These are phyloP conservation scores for Agonopterix subpropinquella DNA, from an alignment of 2,888 invertebrate species.

Conservation along the genomic window DNA sequence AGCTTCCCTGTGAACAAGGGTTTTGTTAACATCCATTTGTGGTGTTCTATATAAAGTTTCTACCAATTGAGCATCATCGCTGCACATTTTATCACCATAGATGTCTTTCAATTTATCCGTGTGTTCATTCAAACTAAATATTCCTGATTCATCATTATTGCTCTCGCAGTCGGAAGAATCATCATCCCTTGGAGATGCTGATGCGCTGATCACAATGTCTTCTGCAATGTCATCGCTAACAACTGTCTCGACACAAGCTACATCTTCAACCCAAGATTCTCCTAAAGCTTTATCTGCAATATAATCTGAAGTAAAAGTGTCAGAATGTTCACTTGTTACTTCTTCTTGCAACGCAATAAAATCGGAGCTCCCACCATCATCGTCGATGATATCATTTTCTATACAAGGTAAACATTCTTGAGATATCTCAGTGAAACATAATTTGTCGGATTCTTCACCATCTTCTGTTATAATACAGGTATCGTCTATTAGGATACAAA, in stretches of 20 bases:
- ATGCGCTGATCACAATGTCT: constrained; percentile 43
- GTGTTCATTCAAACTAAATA: constrained; percentile 14
- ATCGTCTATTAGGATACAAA: constrained; percentile 62
- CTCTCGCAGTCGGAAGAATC: constrained; percentile 22
- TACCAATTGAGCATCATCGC: constrained; percentile 43
- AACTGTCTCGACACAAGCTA: constrained; percentile 65
- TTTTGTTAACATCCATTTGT: constrained; percentile 56
- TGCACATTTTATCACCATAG: constrained; percentile 48
- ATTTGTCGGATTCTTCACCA: constrained; percentile 40
- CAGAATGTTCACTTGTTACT: constrained; percentile 22
- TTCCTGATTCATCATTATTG: constrained; percentile 19
- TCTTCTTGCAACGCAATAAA: constrained; percentile 14
- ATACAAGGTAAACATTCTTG: constrained; percentile 33
- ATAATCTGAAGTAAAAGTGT: constrained; percentile 24
- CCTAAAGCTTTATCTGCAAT: constrained; percentile 33
- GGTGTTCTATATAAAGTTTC: constrained; percentile 55
- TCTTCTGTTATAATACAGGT: constrained; percentile 55
- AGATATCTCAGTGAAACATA: constrained; percentile 44
- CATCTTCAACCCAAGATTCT: constrained; percentile 62
- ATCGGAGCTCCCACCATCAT: constrained; percentile 10
- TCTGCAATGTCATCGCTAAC: constrained; percentile 60
- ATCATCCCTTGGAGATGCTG: constrained; percentile 34
- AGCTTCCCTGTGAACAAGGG: constrained; percentile 27
- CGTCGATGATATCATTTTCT: constrained; percentile 17
- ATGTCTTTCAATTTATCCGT: constrained; percentile 36